These are phyloP conservation scores for Aradus depressus DNA, from an alignment of 2,888 invertebrate genomes.

Conservation along the genomic window DNA sequence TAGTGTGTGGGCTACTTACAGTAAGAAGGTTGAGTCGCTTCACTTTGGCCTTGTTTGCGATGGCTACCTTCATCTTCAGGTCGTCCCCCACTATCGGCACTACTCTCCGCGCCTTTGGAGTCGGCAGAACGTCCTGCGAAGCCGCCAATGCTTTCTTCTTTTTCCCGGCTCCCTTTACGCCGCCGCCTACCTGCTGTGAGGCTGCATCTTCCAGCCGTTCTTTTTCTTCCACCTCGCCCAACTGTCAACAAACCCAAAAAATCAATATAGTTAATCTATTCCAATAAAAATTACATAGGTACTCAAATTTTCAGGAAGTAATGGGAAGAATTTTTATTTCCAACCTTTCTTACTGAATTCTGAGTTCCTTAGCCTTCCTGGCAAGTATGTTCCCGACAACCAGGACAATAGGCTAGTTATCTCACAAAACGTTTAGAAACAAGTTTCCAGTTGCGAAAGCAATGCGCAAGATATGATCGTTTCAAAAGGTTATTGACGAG, in stretches of 20 bases:
- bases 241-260: constrained; percentile 24
- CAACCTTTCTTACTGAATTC: no score
- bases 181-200: constrained; percentile 39
- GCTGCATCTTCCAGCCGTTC: constrained; percentile 55
- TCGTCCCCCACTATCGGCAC: constrained; percentile 62
- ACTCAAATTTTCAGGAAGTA: no score
- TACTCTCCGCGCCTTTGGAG: constrained; percentile 51
- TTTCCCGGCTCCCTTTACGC: constrained; percentile 30
- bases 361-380: no score
- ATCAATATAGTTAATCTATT: not conserved
- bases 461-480: no score
- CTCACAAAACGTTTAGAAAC: no score
- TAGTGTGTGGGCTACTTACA: no score
- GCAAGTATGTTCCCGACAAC: no score
- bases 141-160: constrained; percentile 42
- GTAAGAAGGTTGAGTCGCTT: constrained; percentile 29
- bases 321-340: no score
- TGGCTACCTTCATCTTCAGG: constrained; percentile 63
- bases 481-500: no score
- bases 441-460: no score
- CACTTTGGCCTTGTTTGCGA: constrained; percentile 47
- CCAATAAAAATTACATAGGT: no score
- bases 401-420: no score
- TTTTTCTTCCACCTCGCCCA: constrained; percentile 53
- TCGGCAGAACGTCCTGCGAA: constrained; percentile 52